Conservation (phyloP, 64 coral and sea anemone genomes). For the Catalaphyllia jardinei region DNA sequence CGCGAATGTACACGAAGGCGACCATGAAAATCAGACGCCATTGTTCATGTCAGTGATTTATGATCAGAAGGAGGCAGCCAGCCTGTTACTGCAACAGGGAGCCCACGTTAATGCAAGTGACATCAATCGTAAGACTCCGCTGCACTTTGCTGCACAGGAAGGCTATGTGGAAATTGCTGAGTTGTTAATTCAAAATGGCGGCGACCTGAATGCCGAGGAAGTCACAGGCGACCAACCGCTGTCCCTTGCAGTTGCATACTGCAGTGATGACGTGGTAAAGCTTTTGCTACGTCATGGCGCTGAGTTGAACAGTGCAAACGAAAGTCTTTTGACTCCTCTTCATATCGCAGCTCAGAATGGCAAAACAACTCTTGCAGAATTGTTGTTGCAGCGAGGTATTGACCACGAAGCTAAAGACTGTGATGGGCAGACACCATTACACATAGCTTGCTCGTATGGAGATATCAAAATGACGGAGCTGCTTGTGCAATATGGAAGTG, state of each 20-base stretch:
- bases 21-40: constrained; percentile 77
- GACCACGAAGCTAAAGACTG: constrained; percentile 61
- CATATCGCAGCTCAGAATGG: constrained; percentile 84
- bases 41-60: constrained; percentile 74
- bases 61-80: constrained; percentile 56
- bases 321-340: constrained; percentile 62
- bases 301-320: constrained; percentile 64
- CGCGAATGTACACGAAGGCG: constrained; percentile 61
- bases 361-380: constrained; percentile 47
- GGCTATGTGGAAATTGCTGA: constrained; percentile 62
- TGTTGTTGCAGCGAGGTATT: constrained; percentile 58
- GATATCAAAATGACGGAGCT: constrained; percentile 59
- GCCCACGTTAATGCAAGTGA: constrained; percentile 66
- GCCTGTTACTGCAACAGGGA: constrained; percentile 54
- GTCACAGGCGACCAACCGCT: constrained; percentile 75
- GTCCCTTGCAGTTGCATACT: constrained; percentile 76
- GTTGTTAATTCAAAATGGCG: constrained; percentile 67
- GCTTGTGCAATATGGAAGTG: constrained; percentile 50
- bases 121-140: constrained; percentile 45
- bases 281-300: constrained; percentile 62
- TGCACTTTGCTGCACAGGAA: constrained; percentile 85
- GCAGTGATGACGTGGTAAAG: constrained; percentile 75
- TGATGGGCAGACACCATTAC: constrained; percentile 80
- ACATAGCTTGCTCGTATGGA: constrained; percentile 71
- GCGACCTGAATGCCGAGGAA: constrained; percentile 59